A percentile compares a stretch with the other conserved stretches of the same genome.
Evolutionary conservation across 2,797 vertebrate species (phyloP).

Genomic region (Rhinogobio ventralis): DNA sequence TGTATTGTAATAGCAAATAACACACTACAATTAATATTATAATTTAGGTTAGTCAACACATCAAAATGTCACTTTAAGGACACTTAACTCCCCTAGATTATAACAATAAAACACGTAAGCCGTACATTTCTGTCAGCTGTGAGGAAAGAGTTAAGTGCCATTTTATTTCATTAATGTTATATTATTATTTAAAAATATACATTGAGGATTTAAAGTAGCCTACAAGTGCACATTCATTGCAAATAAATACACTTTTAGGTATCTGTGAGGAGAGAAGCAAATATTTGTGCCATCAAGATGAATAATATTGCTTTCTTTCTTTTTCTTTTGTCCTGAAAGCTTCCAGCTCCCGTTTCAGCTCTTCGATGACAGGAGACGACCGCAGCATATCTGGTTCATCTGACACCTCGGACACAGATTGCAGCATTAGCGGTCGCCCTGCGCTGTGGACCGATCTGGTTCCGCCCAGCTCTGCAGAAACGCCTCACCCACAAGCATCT

Average conservation of each 20-base stretch:
- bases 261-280: not conserved
- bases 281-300: not conserved
- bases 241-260: not conserved
- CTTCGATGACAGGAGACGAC: conserved; percentile 81
- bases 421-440: conserved; percentile 84
- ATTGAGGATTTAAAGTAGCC: not conserved
- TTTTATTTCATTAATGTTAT: not conserved
- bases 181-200: not conserved
- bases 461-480: conserved; percentile 76
- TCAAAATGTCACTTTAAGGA: not conserved
- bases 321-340: conserved; percentile 59
- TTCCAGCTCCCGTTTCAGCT: conserved; percentile 68
- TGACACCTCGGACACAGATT: conserved; percentile 85
- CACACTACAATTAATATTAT: not conserved
- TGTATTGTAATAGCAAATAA: not conserved
- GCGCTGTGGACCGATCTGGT: conserved; percentile 85
- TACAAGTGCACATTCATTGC: not conserved
- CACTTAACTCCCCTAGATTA: not conserved
- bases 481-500: conserved; percentile 61
- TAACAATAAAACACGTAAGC: too few species aligned
- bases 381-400: conserved; percentile 91
- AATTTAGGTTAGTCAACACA: not conserved
- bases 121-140: too few species aligned
- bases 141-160: not conserved
- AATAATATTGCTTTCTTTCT: conserved; percentile 4